These are phyloP conservation scores for Taxidea taxus DNA, from an alignment of 2,113 vertebrate genomes.

Conservation along the genomic window DNA sequence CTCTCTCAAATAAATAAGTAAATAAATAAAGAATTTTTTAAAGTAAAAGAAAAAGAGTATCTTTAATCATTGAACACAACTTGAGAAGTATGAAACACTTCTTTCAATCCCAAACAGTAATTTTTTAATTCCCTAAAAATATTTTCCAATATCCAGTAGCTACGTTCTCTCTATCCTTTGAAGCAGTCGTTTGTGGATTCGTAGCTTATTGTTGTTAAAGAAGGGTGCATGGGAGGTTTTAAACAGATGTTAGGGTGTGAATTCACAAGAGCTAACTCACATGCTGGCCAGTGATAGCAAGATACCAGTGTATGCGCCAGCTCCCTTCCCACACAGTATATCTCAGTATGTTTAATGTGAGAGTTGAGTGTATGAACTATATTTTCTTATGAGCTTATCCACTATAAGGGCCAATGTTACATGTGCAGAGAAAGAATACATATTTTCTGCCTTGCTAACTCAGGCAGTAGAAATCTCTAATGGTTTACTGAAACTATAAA, in stretches of 20 bases:
- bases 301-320: fast-evolving
- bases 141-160: not conserved
- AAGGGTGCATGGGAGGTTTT: not conserved
- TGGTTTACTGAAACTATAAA: constrained; percentile 2
- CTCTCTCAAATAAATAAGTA: not conserved
- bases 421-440: not conserved
- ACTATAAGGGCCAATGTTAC: not conserved
- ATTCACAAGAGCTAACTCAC: not conserved
- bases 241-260: not conserved
- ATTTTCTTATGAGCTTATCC: not conserved
- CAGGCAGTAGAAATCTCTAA: not conserved
- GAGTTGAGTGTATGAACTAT: not conserved
- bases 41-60: not conserved
- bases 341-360: not conserved
- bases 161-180: not conserved
- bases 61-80: not conserved
- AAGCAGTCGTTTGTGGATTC: not conserved
- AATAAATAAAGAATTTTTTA: not conserved
- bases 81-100: not conserved
- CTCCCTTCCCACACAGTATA: not conserved
- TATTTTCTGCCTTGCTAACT: not conserved
- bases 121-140: not conserved
- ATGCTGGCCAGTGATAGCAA: not conserved
- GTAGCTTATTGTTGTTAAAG: not conserved
- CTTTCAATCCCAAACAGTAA: not conserved